Conservation (phyloP, 2,888 invertebrate genomes). For the Chloromyia formosa region DNA sequence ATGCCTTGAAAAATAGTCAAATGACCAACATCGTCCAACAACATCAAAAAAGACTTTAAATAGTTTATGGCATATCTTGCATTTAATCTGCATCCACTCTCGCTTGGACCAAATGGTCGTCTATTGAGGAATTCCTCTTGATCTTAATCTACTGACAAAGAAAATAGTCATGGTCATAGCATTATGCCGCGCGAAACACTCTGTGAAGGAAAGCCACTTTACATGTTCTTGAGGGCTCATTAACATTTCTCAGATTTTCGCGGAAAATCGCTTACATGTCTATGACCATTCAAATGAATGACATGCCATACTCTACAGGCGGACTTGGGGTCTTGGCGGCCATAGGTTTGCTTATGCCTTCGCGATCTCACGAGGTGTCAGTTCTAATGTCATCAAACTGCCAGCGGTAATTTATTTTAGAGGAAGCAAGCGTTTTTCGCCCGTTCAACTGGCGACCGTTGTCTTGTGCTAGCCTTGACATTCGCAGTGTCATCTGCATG, state of each 20-base stretch:
- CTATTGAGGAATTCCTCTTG: constrained; percentile 26
- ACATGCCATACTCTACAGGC: background rate
- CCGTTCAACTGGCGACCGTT: background rate
- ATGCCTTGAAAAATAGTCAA: background rate
- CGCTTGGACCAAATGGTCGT: background rate
- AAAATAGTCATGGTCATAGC: constrained; percentile 24
- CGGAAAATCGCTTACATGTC: constrained; percentile 25
- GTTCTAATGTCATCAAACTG: constrained; percentile 39
- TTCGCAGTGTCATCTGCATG: background rate
- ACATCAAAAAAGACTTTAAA: constrained; percentile 6
- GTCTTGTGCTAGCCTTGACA: background rate
- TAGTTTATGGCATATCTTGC: background rate
- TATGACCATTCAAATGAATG: constrained; percentile 43
- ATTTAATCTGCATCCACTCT: constrained; percentile 3
- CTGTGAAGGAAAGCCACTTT: constrained; percentile 17
- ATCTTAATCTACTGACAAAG: constrained; percentile 40
- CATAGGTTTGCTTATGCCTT: background rate
- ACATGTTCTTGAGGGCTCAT: constrained; percentile 31
- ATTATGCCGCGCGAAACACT: background rate
- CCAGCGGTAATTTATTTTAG: constrained; percentile 20
- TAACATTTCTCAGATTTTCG: constrained; percentile 47
- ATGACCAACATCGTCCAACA: background rate
- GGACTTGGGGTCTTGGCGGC: background rate
- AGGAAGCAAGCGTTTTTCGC: constrained; percentile 14
- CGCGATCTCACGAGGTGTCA: constrained; percentile 31